A percentile compares a stretch with the other conserved stretches of the same genome.
Conservation (phyloP, 30 jellyfish, hydroid and myxozoan genomes). For the Cassiopea andromeda region DNA sequence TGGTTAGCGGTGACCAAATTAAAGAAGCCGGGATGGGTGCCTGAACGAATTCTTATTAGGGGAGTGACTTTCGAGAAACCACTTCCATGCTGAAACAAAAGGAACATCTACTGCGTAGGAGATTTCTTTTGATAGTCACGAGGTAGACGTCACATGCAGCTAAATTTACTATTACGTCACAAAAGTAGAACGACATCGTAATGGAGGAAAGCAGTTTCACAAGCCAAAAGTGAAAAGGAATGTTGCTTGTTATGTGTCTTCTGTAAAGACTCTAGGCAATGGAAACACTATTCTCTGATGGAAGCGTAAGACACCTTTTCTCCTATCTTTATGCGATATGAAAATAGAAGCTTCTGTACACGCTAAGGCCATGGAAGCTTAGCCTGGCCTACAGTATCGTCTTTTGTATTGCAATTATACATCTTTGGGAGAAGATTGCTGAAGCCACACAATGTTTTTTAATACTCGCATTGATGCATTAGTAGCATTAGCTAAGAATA, state of each 20-base stretch:
- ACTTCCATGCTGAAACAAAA: no score
- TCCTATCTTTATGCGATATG: background rate
- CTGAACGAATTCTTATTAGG: no score
- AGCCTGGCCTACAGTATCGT: no score
- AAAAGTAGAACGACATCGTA: background rate
- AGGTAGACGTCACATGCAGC: background rate
- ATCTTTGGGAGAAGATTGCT: no score
- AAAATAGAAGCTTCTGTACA: background rate
- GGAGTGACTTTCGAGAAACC: no score
- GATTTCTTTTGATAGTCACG: background rate
- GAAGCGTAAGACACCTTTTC: slow-evolving; percentile 15
- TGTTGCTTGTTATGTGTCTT: background rate
- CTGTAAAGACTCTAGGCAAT: background rate
- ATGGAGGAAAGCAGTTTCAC: background rate
- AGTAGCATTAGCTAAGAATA: no score
- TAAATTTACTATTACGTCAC: background rate
- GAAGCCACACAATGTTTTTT: no score
- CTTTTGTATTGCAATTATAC: no score
- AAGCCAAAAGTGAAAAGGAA: background rate
- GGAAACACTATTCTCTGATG: slow-evolving; percentile 40
- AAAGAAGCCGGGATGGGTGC: no score
- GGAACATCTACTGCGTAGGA: background rate
- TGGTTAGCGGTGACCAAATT: no score
- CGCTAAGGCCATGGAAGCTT: background rate
- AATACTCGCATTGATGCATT: no score